A percentile compares a stretch with the other conserved stretches of the same genome.
Conservation (phyloP, 2,113 vertebrate genomes). For the Micromys minutus region DNA sequence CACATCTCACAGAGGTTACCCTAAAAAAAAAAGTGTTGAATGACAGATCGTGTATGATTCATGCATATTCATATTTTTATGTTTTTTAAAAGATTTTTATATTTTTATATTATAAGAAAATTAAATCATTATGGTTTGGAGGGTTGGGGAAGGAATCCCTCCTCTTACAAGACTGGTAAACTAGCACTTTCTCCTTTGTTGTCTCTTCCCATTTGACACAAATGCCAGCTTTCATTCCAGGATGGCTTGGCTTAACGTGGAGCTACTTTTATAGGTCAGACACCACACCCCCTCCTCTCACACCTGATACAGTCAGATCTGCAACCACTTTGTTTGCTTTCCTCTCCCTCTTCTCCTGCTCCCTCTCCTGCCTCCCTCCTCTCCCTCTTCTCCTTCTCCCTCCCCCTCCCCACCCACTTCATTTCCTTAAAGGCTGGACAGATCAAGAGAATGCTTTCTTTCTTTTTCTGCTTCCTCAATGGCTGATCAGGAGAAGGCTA, state of each 20-base stretch:
- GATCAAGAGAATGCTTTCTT: background rate
- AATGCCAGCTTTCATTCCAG: background rate
- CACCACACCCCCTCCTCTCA: background rate
- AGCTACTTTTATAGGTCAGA: background rate
- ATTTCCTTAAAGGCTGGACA: background rate
- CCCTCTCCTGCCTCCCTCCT: background rate
- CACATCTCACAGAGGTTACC: background rate
- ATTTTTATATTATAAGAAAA: conserved; percentile 9
- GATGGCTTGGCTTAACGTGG: background rate
- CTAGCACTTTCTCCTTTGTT: background rate
- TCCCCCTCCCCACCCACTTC: background rate
- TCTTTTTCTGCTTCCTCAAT: background rate
- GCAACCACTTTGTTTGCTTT: background rate
- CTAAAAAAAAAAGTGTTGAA: background rate
- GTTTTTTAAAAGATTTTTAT: background rate
- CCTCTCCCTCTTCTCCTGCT: background rate
- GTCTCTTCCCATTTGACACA: background rate
- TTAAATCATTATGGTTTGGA: background rate
- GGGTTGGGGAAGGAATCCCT: background rate
- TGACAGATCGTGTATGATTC: background rate
- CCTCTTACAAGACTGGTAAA: background rate
- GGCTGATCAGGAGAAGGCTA: background rate
- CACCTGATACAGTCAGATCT: background rate
- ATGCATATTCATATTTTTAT: background rate
- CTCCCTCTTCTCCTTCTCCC: background rate